Evolutionary conservation across 2,797 vertebrate species (phyloP).

Genomic region (Vespertilio murinus): DNA sequence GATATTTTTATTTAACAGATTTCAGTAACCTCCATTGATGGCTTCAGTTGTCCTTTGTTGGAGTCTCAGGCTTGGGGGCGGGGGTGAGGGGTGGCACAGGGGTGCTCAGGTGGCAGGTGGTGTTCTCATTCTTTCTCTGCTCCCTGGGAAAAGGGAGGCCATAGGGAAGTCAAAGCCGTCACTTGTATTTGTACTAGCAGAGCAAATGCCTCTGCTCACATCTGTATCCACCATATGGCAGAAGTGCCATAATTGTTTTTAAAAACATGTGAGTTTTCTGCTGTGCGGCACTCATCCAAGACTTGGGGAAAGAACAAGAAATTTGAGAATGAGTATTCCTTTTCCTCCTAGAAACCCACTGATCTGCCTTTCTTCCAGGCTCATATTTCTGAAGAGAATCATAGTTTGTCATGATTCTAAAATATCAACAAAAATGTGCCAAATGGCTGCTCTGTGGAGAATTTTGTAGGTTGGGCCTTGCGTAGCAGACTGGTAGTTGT

Average conservation of each 20-base stretch:
- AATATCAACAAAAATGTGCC: no score
- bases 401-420: background rate
- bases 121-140: fast-evolving
- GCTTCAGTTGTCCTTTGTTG: background rate
- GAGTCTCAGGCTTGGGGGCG: background rate
- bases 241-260: background rate
- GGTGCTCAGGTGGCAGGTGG: fast-evolving
- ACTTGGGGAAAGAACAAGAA: background rate
- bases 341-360: background rate
- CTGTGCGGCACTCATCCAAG: background rate
- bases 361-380: background rate
- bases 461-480: background rate
- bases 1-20: background rate
- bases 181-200: background rate
- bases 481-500: background rate
- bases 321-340: background rate
- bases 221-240: constrained; percentile 48
- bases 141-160: background rate
- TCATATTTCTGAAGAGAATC: background rate
- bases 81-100: fast-evolving
- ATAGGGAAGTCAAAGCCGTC: background rate
- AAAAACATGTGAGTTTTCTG: background rate
- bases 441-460: background rate
- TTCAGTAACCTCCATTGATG: fast-evolving
- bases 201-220: constrained; percentile 4